phyloP scores from a whole-genome alignment of 2,113 vertebrate genomes.

The Uropsilus gracilis region DNA sequence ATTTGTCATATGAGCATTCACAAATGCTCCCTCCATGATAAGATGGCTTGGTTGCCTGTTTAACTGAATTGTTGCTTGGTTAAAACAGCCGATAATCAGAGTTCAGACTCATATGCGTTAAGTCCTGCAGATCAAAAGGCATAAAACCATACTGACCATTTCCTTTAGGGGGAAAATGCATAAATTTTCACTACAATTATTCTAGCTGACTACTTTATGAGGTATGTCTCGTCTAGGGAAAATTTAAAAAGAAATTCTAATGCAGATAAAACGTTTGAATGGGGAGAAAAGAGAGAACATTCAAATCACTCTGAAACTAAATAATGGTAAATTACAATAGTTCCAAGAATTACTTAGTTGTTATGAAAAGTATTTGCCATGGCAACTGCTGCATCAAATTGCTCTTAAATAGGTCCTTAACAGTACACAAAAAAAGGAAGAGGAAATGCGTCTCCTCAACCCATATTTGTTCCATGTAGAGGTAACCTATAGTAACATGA shows the following conservation, averaged over 20 bases:
- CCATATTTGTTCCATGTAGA: background rate
- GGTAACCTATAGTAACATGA: too few species aligned
- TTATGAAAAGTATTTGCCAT: conserved; percentile 82
- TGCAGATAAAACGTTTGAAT: background rate
- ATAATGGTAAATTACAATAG: conserved; percentile 70
- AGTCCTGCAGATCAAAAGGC: background rate
- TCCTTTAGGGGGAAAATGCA: background rate
- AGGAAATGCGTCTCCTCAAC: conserved; percentile 3
- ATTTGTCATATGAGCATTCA: background rate
- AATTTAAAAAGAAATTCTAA: conserved; percentile 42
- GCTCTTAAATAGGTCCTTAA: conserved; percentile 18
- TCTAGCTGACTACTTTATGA: background rate
- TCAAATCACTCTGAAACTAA: conserved; percentile 73
- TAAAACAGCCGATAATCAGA: background rate
- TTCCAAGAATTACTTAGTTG: conserved; percentile 76
- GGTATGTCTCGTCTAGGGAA: background rate
- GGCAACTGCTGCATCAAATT: conserved; percentile 76
- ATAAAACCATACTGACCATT: conserved; percentile 52
- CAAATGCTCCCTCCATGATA: background rate
- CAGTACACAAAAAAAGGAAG: background rate
- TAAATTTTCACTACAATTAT: conserved; percentile 28
- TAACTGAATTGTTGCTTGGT: background rate
- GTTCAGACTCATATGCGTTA: background rate
- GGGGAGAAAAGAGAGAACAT: conserved; percentile 49
- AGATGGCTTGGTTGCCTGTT: background rate